Evolutionary conservation across 2,797 vertebrate species (phyloP), one percentile per base, ranked within the genome.

Genomic region (Sparidentex hasta): DNA sequence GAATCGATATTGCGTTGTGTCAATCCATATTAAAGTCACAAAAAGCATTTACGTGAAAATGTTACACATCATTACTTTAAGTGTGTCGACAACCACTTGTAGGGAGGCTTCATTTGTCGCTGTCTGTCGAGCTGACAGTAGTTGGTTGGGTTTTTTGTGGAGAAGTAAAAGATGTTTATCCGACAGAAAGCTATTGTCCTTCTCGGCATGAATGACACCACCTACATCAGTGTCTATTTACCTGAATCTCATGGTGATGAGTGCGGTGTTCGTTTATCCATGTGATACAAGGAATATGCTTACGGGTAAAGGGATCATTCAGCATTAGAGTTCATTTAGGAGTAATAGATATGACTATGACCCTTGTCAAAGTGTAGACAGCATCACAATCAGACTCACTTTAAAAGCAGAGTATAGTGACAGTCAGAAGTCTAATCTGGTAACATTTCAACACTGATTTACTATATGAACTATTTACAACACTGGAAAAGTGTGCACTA

Each of bases 161-260:
- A 9, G 8, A 12, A 21, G 25, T 46, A 38, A 52, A 66, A 66
- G 44, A 29, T 1, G 0, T 5, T 51, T 62, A 47, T 73, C 54
- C 66, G 83, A 79, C 70, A 61, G 56, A 63, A 70, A 73, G 47
- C 65, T 61, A 46, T 71, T 71, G 69, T 81, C 75, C 75, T 76
- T 64, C 16, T 18, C 63, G n/a, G 44, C 38, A n/a, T 65, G 74
- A 81, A 54, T 48, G 41, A 46, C 61, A 51, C 27, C 38, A 2
- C 33, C 62, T 51, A 81, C 69, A 38, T 23, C 7, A 20, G 13
- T 68, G 67, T 64, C 58, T 56, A 44, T 69, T 74, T 57, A 73
- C 57, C 58, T 55, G 58, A 74, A 61, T 71, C 23, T 18, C 29
- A 38, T 29, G 51, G 57, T 43, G 33, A 71, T 29, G 54, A 55